Percentiles rank a stretch among this genome's conserved stretches.
Evolutionary conservation across 2,888 invertebrate genomes (phyloP).

Genomic region (Gnatocerus cornutus): DNA sequence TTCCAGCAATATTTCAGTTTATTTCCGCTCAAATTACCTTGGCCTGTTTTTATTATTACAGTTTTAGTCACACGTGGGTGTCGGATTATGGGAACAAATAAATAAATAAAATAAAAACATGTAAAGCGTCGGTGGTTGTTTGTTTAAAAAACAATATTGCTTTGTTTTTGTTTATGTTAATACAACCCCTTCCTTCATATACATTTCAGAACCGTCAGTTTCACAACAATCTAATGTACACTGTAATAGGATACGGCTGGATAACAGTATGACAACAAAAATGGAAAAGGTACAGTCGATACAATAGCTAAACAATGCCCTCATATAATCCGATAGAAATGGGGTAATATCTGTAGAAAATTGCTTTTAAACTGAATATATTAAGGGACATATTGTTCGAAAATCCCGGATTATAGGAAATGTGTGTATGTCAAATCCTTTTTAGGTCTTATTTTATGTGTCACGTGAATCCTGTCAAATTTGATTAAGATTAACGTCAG

Average conservation of each 20-base stretch:
- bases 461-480: constrained; percentile 65
- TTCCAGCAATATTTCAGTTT: too few species aligned
- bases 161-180: constrained; percentile 12
- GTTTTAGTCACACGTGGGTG: too few species aligned
- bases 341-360: constrained; percentile 69
- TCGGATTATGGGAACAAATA: not conserved
- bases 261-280: constrained; percentile 43
- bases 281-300: constrained; percentile 37
- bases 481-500: constrained; percentile 65
- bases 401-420: constrained; percentile 66
- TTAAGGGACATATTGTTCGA: constrained; percentile 64
- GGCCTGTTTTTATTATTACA: too few species aligned
- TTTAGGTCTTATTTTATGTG: constrained; percentile 60
- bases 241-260: constrained; percentile 43
- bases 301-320: constrained; percentile 47
- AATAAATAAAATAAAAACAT: constrained; percentile 6
- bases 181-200: constrained; percentile 29
- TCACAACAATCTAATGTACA: constrained; percentile 29
- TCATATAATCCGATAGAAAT: constrained; percentile 65
- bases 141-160: constrained; percentile 13
- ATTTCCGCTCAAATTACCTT: too few species aligned
- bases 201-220: constrained; percentile 20
- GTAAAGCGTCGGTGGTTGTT: too few species aligned
- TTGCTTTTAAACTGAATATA: constrained; percentile 69
- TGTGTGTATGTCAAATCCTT: constrained; percentile 58